phyloP scores from a whole-genome alignment of 2,113 vertebrate species.

The Leptobrachium ailaonicum region DNA sequence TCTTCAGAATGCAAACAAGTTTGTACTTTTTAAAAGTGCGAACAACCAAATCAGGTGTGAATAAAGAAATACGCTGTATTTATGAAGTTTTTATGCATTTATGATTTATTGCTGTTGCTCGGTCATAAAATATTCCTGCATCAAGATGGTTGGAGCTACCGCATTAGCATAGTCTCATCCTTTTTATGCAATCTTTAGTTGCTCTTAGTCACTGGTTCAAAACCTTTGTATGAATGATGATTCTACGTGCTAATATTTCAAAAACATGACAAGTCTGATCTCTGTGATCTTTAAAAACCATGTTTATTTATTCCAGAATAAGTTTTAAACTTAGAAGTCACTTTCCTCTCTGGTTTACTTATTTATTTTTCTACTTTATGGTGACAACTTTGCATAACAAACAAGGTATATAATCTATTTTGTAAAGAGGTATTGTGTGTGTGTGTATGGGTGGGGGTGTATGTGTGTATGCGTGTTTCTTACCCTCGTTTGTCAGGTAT shows the following conservation, averaged over 20 bases:
- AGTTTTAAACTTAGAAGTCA: constrained; percentile 2
- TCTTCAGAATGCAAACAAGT: too few species aligned
- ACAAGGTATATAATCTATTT: too few species aligned
- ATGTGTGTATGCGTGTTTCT: too few species aligned
- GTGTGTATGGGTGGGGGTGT: too few species aligned
- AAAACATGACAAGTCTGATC: constrained; percentile 28
- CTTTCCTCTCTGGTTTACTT: not conserved
- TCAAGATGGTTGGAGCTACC: constrained; percentile 9
- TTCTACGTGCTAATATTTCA: constrained; percentile 36
- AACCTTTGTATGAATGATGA: constrained; percentile 37
- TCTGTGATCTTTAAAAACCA: constrained; percentile 23
- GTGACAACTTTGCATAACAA: not conserved
- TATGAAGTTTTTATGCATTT: constrained; percentile 38
- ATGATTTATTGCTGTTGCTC: constrained; percentile 26
- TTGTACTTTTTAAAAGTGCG: not conserved
- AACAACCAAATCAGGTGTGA: not conserved
- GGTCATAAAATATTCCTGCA: constrained; percentile 39
- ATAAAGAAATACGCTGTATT: constrained; percentile 29
- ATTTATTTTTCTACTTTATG: not conserved
- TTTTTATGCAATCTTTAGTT: constrained; percentile 11
- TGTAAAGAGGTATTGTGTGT: too few species aligned
- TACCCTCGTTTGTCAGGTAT: too few species aligned
- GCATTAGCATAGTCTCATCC: constrained; percentile 30
- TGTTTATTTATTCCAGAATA: constrained; percentile 37
- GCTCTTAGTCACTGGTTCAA: constrained; percentile 32